A percentile compares a stretch with the other conserved stretches of the same genome.
Conservation (phyloP, 1,140 invertebrate species). For the Papilio aristodemus region DNA sequence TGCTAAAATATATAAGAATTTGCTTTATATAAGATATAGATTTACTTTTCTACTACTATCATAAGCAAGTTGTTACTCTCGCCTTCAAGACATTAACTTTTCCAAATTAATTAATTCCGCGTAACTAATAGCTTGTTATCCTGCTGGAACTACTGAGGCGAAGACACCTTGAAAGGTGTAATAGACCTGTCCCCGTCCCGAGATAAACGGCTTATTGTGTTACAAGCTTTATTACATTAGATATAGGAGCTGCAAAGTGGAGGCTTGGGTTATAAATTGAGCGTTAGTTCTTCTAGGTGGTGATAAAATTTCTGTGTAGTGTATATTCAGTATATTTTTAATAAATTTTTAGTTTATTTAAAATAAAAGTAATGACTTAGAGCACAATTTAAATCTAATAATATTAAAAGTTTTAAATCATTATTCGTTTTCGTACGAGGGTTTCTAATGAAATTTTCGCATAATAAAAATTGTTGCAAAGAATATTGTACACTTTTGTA, state of each 20-base stretch:
- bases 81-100: neutral
- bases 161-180: conserved; percentile 22
- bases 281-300: neutral
- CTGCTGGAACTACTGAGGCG: neutral
- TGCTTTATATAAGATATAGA: too few relatives aligned
- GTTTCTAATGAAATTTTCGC: too few relatives aligned
- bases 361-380: too few relatives aligned
- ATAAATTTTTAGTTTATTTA: too few relatives aligned
- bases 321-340: too few relatives aligned
- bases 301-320: neutral
- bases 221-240: conserved; percentile 7
- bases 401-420: too few relatives aligned
- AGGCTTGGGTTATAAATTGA: conserved; percentile 1
- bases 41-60: too few relatives aligned
- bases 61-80: neutral
- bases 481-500: too few relatives aligned
- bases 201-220: conserved; percentile 29
- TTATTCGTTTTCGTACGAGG: too few relatives aligned
- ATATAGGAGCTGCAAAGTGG: neutral
- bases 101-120: conserved; percentile 22
- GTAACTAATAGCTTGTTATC: conserved; percentile 28
- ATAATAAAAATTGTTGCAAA: too few relatives aligned
- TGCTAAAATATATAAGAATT: too few relatives aligned
- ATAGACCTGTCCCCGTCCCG: conserved; percentile 5
- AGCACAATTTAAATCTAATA: too few relatives aligned